These are phyloP conservation scores for Mechanitis messenoides DNA, from an alignment of 2,888 invertebrate species.

Conservation along the genomic window DNA sequence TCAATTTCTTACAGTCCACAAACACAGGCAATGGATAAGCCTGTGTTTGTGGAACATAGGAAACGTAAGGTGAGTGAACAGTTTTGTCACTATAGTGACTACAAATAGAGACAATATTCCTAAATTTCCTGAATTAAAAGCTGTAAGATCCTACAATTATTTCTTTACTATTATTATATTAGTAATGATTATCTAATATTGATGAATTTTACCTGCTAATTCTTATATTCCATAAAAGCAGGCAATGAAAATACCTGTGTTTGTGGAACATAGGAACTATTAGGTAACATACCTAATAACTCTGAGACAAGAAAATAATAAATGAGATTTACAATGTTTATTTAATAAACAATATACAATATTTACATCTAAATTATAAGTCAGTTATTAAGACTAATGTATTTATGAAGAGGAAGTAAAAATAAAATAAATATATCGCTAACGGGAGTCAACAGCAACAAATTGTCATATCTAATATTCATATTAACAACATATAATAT, in stretches of 20 bases:
- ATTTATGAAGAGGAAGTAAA: too few species aligned
- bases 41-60: constrained; percentile 9
- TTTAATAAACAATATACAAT: background rate
- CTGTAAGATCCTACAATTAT: too few species aligned
- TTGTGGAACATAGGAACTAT: constrained; percentile 3
- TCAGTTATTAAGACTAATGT: too few species aligned
- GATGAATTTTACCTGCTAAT: background rate
- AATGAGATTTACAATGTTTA: background rate
- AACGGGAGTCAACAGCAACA: too few species aligned
- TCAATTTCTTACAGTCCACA: constrained; percentile 4
- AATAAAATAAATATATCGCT: too few species aligned
- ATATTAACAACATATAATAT: too few species aligned
- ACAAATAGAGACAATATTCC: too few species aligned
- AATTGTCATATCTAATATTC: too few species aligned
- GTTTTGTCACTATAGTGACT: background rate
- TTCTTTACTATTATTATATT: background rate
- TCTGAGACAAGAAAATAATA: background rate
- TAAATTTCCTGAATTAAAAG: too few species aligned
- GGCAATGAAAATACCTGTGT: background rate
- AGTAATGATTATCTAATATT: background rate
- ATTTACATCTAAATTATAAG: constrained; percentile 1
- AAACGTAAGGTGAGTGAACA: background rate
- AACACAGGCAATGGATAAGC: constrained; percentile 1
- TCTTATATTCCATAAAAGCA: background rate
- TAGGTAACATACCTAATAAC: background rate